Conservation (phyloP, 2,797 vertebrate genomes). For the Microhierax caerulescens region DNA sequence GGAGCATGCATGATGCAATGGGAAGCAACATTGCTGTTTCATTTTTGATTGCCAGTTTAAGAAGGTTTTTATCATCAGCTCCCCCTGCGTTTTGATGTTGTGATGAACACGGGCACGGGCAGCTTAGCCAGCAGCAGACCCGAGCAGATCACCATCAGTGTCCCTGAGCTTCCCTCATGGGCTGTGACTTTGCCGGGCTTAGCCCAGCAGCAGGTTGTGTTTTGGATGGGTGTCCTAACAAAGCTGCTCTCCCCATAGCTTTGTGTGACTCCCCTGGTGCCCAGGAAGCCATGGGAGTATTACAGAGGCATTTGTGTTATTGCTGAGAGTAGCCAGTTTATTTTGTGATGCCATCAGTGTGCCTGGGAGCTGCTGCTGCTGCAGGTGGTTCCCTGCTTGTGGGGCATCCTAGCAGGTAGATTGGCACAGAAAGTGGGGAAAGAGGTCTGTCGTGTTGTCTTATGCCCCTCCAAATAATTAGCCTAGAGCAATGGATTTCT, state of each 20-base stretch:
- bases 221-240: background rate
- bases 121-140: background rate
- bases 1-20: background rate
- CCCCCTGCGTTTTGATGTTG: background rate
- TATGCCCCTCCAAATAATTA: background rate
- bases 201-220: background rate
- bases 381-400: background rate
- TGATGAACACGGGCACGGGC: rapidly evolving
- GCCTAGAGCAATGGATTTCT: background rate
- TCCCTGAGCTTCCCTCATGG: background rate
- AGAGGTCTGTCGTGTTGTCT: background rate
- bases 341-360: background rate
- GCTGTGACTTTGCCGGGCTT: background rate
- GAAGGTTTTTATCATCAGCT: background rate
- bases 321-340: background rate
- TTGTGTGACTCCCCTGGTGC: background rate
- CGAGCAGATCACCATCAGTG: rapidly evolving
- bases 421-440: background rate
- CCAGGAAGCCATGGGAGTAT: background rate
- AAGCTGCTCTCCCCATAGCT: background rate
- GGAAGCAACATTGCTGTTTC: background rate
- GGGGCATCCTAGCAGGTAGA: background rate
- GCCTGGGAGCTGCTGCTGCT: background rate
- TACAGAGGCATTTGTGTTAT: background rate
- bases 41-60: background rate